These are phyloP conservation scores for Leptinotarsa undecemlineata DNA, from an alignment of 1,140 invertebrate species.

Conservation along the genomic window DNA sequence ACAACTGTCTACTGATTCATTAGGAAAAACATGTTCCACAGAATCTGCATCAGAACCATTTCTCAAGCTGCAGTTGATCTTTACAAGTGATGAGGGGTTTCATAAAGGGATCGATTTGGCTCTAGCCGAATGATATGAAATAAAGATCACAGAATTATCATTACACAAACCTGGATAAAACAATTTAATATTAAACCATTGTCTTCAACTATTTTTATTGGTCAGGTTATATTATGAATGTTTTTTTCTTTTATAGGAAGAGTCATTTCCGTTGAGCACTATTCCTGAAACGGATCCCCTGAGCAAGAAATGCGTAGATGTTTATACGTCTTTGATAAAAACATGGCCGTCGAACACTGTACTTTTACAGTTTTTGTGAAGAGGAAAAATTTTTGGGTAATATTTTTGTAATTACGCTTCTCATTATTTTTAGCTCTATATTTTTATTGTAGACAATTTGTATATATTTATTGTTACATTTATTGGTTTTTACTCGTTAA, in stretches of 20 bases:
- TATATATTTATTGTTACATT: slow-evolving; percentile 20
- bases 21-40: no score
- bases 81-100: no score
- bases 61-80: no score
- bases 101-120: no score
- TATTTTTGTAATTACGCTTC: background rate
- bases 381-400: background rate
- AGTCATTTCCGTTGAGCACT: slow-evolving; percentile 53
- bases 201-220: no score
- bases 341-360: slow-evolving; percentile 45
- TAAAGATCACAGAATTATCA: no score
- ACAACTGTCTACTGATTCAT: no score
- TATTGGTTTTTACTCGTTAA: background rate
- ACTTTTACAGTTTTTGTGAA: slow-evolving; percentile 46
- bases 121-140: no score
- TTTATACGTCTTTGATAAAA: slow-evolving; percentile 46
- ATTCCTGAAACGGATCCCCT: slow-evolving; percentile 52
- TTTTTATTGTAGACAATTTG: slow-evolving; percentile 23
- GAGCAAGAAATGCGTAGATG: slow-evolving; percentile 51
- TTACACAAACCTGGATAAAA: no score
- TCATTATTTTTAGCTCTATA: background rate
- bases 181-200: no score
- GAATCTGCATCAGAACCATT: no score
- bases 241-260: slow-evolving; percentile 43
- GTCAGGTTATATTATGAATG: no score